Evolutionary conservation across 1,140 invertebrate genomes (phyloP).

Genomic region (Epicauta chinensis): DNA sequence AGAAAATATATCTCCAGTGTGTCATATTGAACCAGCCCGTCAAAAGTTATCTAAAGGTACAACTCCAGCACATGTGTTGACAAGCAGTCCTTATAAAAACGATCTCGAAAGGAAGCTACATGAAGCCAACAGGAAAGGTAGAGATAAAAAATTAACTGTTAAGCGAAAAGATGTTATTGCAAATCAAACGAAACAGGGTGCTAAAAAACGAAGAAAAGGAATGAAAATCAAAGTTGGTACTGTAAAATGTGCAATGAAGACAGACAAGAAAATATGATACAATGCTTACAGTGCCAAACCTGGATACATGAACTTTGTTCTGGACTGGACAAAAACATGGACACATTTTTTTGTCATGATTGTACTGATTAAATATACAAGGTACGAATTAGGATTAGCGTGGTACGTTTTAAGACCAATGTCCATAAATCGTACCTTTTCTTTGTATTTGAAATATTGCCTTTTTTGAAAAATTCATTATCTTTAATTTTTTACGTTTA

Average conservation of each 20-base stretch:
- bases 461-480: too few relatives aligned
- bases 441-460: neutral
- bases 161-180: too few relatives aligned
- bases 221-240: neutral
- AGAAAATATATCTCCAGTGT: too few relatives aligned
- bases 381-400: constrained; percentile 1
- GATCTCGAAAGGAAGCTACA: too few relatives aligned
- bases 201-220: neutral
- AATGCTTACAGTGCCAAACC: neutral
- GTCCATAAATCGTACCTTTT: constrained; percentile 2
- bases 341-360: constrained; percentile 3
- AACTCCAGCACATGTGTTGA: too few relatives aligned
- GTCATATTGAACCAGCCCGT: too few relatives aligned
- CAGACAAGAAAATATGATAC: constrained; percentile 3
- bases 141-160: too few relatives aligned
- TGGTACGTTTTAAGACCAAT: neutral
- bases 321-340: constrained; percentile 1
- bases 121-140: too few relatives aligned
- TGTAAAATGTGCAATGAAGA: constrained; percentile 5
- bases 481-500: too few relatives aligned
- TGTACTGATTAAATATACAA: neutral
- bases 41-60: too few relatives aligned
- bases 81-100: too few relatives aligned
- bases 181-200: too few relatives aligned
- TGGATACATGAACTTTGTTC: neutral